Percentiles rank a stretch among this genome's conserved stretches.
These are phyloP conservation scores for Diplolepis rosae DNA, from an alignment of 2,888 invertebrate genomes.

Conservation along the genomic window DNA sequence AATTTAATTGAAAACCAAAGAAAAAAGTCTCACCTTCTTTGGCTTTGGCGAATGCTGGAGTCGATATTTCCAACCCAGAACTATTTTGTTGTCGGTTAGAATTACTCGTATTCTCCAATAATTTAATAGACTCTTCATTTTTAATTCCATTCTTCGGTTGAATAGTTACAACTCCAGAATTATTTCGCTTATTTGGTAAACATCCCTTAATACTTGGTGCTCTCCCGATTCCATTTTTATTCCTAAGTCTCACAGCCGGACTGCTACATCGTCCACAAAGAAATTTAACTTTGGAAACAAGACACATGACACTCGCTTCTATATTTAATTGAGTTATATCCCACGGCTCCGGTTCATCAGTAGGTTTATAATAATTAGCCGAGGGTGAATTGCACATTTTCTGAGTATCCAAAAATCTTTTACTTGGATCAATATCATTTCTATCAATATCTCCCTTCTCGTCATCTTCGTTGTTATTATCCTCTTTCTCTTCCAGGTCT, in stretches of 20 bases:
- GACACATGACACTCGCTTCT: conserved; percentile 90
- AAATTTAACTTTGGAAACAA: conserved; percentile 88
- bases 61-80: conserved; percentile 57
- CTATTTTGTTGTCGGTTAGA: conserved; percentile 50
- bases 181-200: conserved; percentile 51
- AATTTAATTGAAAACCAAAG: not conserved
- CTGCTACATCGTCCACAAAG: conserved; percentile 84
- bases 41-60: conserved; percentile 66
- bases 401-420: conserved; percentile 75
- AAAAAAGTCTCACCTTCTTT: conserved; percentile 64
- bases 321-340: conserved; percentile 90
- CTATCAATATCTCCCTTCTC: conserved; percentile 64
- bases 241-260: conserved; percentile 81
- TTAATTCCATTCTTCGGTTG: conserved; percentile 67
- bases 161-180: conserved; percentile 64
- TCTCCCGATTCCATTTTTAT: conserved; percentile 69
- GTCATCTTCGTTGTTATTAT: conserved; percentile 58
- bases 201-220: conserved; percentile 62
- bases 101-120: conserved; percentile 57
- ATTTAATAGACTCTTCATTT: conserved; percentile 65
- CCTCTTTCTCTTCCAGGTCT: conserved; percentile 48
- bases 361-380: conserved; percentile 86
- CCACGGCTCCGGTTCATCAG: conserved; percentile 89
- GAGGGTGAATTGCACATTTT: conserved; percentile 81
- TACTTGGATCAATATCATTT: conserved; percentile 65